Evolutionary conservation across 2,797 vertebrate genomes (phyloP).

Genomic region (Molossus molossus): DNA sequence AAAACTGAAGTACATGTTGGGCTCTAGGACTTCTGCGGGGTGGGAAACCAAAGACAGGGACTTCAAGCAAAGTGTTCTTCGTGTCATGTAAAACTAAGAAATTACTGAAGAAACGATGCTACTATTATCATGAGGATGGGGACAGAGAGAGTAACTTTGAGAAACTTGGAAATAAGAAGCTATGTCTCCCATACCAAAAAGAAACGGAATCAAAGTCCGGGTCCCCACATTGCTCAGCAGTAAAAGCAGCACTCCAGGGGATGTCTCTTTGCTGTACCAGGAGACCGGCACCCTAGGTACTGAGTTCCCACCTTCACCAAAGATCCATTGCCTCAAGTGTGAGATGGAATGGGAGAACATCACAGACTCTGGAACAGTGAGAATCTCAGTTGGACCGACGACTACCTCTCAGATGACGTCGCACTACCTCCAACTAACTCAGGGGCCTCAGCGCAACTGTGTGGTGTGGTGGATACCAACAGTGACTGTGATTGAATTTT

Average conservation of each 20-base stretch:
- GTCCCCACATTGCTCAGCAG: neutral
- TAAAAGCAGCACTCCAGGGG: neutral
- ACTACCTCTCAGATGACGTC: neutral
- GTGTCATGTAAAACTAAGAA: neutral
- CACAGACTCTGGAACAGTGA: neutral
- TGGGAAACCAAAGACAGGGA: slow-evolving; percentile 24
- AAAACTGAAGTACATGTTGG: neutral
- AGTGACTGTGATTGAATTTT: neutral
- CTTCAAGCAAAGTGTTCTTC: neutral
- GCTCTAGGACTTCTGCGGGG: neutral
- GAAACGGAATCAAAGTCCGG: neutral
- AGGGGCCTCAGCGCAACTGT: neutral
- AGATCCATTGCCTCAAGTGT: neutral
- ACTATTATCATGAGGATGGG: neutral
- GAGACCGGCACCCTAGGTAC: neutral
- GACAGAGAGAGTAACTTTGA: neutral
- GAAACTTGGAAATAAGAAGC: neutral
- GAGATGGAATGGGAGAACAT: neutral
- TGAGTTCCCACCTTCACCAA: neutral
- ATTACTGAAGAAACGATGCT: neutral
- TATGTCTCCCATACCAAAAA: neutral
- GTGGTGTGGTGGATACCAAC: neutral
- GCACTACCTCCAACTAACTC: too few relatives aligned
- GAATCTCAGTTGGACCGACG: neutral
- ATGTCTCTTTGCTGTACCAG: neutral